Evolutionary conservation across 2,888 invertebrate genomes (phyloP), one percentile per base, ranked within the genome.

Genomic region (Cheilosia pagana): DNA sequence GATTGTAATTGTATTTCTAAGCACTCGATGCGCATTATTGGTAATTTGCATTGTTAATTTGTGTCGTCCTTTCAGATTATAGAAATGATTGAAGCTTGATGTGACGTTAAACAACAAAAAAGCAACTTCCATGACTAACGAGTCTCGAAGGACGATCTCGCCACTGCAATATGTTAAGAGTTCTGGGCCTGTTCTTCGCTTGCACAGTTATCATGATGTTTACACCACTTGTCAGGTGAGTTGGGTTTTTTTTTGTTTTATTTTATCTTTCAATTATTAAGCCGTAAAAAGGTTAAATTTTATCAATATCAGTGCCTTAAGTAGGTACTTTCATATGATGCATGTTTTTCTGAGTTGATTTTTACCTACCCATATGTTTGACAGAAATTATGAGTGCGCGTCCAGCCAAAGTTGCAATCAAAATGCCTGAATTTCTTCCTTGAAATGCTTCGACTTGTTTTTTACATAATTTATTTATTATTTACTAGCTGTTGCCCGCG

Each of bases 161-260:
- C 75, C 72, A 74, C 62, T 85, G 81, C 86, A 87, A 81, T 67
- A 87, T 87, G 87, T 81, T 87, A 74, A 86, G 82, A 76, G 72
- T 87, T 87, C 87, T 88, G 82, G 88, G 87, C 87, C 87, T 88
- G 82, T 87, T 87, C 87, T 79, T 87, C 72, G 87, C 87, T 87
- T 88, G 88, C 86, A 87, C 87, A 86, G 86, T 88, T 79, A 87
- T 88, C 70, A 86, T 87, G 82, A 86, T 88, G 87, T 82, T 88
- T 63, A 87, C 87, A 70, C 87, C 88, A 65, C 87, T 87, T 77
- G 88, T 88, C 75, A 81, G 87, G 87, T 87, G 14, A 87, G 87
- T 77, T 31, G 4, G 14, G 14, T 5, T 8, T 10, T 16, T 19
- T n/a, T 16, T n/a, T 16, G 0, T 16, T n/a, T n/a, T n/a, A n/a